These are phyloP conservation scores for Papilio polyxenes DNA, from an alignment of 1,140 invertebrate species.

Conservation along the genomic window DNA sequence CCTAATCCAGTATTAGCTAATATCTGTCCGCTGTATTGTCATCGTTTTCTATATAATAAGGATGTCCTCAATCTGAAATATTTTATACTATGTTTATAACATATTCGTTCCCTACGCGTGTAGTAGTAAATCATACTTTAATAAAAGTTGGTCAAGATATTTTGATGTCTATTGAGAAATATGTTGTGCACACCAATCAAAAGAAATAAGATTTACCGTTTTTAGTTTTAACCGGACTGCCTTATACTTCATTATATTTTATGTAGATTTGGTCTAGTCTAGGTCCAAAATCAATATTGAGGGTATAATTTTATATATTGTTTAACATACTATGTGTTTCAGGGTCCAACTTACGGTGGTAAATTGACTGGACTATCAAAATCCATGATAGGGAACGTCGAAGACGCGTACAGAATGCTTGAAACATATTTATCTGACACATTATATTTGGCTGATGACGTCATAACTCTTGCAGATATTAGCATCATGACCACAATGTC, in stretches of 20 bases:
- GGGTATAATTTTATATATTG: neutral
- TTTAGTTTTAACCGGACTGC: too few species aligned
- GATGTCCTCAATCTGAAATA: neutral
- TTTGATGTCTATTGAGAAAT: too few species aligned
- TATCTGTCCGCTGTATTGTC: neutral
- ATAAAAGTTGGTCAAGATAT: too few species aligned
- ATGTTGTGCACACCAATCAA: too few species aligned
- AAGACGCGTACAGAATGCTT: constrained; percentile 60
- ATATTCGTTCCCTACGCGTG: too few species aligned
- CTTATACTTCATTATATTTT: too few species aligned
- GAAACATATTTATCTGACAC: constrained; percentile 60
- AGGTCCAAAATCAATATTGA: too few species aligned
- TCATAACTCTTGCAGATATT: constrained; percentile 73
- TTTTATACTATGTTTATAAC: too few species aligned
- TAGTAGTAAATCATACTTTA: too few species aligned
- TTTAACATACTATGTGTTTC: constrained; percentile 38
- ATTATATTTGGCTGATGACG: constrained; percentile 70
- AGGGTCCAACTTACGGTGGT: constrained; percentile 65
- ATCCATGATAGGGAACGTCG: constrained; percentile 59
- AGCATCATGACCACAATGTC: constrained; percentile 58
- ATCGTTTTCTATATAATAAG: neutral
- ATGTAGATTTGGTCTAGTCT: too few species aligned
- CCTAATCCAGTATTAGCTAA: neutral
- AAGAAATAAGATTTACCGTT: too few species aligned
- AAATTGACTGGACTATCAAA: constrained; percentile 59